Conservation (phyloP, 2,888 invertebrate species). For the Chorisops tibialis region DNA sequence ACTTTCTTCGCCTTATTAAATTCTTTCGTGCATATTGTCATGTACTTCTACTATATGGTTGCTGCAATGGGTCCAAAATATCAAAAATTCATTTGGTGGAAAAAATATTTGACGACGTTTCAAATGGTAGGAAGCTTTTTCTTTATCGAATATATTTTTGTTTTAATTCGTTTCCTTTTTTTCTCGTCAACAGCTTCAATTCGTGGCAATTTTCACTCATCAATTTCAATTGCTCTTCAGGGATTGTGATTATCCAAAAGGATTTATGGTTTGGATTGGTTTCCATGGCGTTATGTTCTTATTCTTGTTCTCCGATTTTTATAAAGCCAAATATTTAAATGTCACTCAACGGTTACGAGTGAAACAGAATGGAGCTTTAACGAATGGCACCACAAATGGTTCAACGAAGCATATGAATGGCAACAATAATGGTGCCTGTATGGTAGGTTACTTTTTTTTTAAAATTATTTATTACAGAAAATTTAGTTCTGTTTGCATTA, state of each 20-base stretch:
- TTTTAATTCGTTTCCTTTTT: constrained; percentile 31
- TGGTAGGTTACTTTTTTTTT: constrained; percentile 58
- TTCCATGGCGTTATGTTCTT: constrained; percentile 91
- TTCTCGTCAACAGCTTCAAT: constrained; percentile 68
- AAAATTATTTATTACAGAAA: neutral
- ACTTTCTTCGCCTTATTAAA: constrained; percentile 94
- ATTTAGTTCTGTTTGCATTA: too few species aligned
- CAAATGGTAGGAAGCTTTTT: constrained; percentile 71
- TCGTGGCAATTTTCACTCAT: constrained; percentile 86
- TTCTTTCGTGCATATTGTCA: constrained; percentile 92
- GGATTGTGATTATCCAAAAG: constrained; percentile 87
- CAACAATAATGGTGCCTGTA: constrained; percentile 60
- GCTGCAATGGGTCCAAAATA: constrained; percentile 91
- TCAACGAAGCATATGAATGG: constrained; percentile 35
- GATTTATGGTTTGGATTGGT: constrained; percentile 92
- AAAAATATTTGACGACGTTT: constrained; percentile 89
- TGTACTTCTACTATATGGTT: constrained; percentile 97
- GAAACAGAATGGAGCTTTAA: constrained; percentile 36
- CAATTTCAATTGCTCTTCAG: constrained; percentile 87
- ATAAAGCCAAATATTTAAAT: constrained; percentile 73
- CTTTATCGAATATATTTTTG: constrained; percentile 22
- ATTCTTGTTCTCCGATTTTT: constrained; percentile 92
- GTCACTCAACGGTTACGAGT: constrained; percentile 40
- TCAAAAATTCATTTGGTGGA: constrained; percentile 97
- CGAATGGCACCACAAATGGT: constrained; percentile 30